Conservation (phyloP, 2,888 invertebrate genomes). For the Mythimna vitellina region DNA sequence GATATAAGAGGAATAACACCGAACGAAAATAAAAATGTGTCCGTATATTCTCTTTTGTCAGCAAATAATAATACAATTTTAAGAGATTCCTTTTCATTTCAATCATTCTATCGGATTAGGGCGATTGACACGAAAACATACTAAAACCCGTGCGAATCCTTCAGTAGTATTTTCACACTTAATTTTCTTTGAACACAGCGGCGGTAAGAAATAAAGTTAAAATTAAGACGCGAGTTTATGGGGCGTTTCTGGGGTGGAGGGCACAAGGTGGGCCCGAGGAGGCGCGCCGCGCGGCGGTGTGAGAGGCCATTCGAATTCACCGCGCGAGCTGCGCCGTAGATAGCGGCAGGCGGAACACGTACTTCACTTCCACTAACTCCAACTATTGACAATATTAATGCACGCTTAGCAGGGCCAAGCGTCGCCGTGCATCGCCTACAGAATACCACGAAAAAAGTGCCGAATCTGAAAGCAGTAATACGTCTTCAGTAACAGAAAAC, state of each 20-base stretch:
- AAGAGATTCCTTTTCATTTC: conserved; percentile 7
- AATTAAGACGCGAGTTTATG: conserved; percentile 91
- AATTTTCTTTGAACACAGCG: conserved; percentile 88
- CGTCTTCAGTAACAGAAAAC: conserved; percentile 7
- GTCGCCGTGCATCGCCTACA: conserved; percentile 82
- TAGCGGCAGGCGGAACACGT: conserved; percentile 90
- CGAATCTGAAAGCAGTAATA: conserved; percentile 36
- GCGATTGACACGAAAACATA: conserved; percentile 67
- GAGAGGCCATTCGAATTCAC: conserved; percentile 89
- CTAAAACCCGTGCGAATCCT: conserved; percentile 80
- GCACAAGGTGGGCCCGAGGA: conserved; percentile 68
- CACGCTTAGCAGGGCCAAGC: conserved; percentile 89
- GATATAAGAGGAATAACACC: conserved; percentile 4
- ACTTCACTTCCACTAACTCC: conserved; percentile 90
- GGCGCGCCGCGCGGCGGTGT: conserved; percentile 73
- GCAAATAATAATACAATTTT: conserved; percentile 3
- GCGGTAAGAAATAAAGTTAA: conserved; percentile 90
- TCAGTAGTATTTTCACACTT: conserved; percentile 88
- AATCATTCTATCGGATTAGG: conserved; percentile 15
- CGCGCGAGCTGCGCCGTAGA: conserved; percentile 89
- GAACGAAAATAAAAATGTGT: conserved; percentile 8
- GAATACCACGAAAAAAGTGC: conserved; percentile 76
- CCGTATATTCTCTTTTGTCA: conserved; percentile 12
- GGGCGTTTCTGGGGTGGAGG: conserved; percentile 87
- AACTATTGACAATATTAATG: conserved; percentile 91